These are phyloP conservation scores for Drosophila barbarae DNA, from an alignment of 2,888 invertebrate genomes.

Conservation along the genomic window DNA sequence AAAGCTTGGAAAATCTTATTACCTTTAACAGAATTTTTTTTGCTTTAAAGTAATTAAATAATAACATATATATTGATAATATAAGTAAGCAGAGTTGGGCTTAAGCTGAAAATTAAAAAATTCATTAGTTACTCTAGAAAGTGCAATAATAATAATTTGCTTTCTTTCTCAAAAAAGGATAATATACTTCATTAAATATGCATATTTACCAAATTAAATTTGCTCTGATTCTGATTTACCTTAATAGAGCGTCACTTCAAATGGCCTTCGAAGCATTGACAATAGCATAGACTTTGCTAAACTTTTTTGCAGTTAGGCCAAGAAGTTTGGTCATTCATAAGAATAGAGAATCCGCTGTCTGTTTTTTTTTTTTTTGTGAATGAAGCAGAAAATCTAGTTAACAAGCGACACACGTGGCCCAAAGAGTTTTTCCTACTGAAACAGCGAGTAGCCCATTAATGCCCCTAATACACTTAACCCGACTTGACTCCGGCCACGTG, in stretches of 20 bases:
- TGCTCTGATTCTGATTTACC: neutral
- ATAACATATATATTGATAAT: too few relatives aligned
- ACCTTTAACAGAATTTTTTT: too few relatives aligned
- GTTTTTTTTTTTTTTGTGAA: neutral
- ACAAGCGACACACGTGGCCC: conserved; percentile 61
- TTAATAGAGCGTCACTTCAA: neutral
- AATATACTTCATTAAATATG: neutral
- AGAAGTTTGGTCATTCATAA: conserved; percentile 48
- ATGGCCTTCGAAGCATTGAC: neutral
- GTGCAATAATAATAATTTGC: neutral
- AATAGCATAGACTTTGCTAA: conserved; percentile 14
- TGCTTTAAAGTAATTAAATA: too few relatives aligned
- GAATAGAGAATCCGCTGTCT: conserved; percentile 11
- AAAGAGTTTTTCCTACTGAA: conserved; percentile 41
- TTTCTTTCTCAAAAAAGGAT: neutral
- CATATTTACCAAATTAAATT: neutral
- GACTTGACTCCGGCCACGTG: conserved; percentile 51
- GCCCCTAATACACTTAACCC: conserved; percentile 64
- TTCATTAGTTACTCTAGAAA: neutral
- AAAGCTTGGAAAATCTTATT: too few relatives aligned
- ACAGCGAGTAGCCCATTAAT: conserved; percentile 47
- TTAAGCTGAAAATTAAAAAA: neutral
- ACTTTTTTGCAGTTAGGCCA: conserved; percentile 35
- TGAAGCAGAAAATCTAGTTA: conserved; percentile 46
- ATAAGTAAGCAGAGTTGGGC: neutral